Conservation (phyloP, 2,888 invertebrate genomes). For the Andrena fulva region DNA sequence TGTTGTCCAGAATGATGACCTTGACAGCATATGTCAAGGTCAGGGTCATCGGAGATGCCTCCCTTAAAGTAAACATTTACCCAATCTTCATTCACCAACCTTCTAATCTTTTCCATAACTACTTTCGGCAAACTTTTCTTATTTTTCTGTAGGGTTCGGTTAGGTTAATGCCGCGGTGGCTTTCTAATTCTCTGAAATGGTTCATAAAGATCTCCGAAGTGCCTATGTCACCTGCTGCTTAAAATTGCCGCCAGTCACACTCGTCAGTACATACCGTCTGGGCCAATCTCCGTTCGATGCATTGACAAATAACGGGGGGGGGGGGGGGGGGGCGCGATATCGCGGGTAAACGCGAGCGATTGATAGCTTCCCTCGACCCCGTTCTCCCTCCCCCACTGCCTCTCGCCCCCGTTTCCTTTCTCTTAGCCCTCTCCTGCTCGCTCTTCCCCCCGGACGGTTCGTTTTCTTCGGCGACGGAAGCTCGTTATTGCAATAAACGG, state of each 20-base stretch:
- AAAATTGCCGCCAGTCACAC: conserved; percentile 63
- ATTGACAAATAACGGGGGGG: conserved; percentile 67
- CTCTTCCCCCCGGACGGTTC: conserved; percentile 7
- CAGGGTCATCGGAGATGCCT: too few species aligned
- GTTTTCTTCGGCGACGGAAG: conserved; percentile 28
- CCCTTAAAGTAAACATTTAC: too few species aligned
- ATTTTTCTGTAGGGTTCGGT: too few species aligned
- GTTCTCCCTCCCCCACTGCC: conserved; percentile 11
- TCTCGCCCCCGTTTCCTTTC: background rate
- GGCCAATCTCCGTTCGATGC: conserved; percentile 78
- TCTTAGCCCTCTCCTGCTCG: background rate
- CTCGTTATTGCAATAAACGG: conserved; percentile 55
- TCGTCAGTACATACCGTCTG: conserved; percentile 70
- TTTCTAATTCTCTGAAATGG: too few species aligned
- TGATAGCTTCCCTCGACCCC: conserved; percentile 27
- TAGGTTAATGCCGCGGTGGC: too few species aligned
- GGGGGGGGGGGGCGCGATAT: conserved; percentile 59
- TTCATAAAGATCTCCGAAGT: too few species aligned
- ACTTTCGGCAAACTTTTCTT: too few species aligned
- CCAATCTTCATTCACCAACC: too few species aligned
- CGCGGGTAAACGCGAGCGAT: conserved; percentile 32
- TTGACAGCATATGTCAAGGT: too few species aligned
- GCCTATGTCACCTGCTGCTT: too few species aligned
- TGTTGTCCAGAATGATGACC: too few species aligned
- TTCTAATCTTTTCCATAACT: too few species aligned